Evolutionary conservation across 2,797 vertebrate species (phyloP).

Genomic region (Leptatherina wallacei): DNA sequence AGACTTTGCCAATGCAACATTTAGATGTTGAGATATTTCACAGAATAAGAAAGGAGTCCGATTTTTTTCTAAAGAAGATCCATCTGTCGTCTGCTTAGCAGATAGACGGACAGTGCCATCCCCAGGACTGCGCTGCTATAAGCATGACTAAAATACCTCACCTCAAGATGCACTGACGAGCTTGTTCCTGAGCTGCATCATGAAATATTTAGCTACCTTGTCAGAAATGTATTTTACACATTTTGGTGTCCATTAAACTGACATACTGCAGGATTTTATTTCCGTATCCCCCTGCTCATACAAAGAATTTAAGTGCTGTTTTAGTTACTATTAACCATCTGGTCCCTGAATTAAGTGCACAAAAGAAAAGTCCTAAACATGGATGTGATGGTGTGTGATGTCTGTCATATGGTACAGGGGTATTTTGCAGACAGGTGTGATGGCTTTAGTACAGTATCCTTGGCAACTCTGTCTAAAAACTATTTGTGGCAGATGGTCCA

Average conservation of each 20-base stretch:
- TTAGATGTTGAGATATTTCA: not conserved
- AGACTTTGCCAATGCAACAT: not conserved
- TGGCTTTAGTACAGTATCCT: slow-evolving; percentile 34
- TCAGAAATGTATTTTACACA: not conserved
- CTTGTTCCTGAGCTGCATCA: not conserved
- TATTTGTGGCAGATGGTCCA: slow-evolving; percentile 26
- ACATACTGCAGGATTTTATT: not conserved
- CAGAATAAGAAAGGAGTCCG: not conserved
- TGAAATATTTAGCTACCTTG: not conserved
- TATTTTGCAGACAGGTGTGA: slow-evolving; percentile 36
- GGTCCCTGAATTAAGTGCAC: not conserved
- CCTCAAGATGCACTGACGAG: not conserved
- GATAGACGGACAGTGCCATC: not conserved
- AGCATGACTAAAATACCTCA: not conserved
- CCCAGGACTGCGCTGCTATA: not conserved
- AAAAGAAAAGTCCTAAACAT: not conserved
- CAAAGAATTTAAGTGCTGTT: not conserved
- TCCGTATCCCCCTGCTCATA: not conserved
- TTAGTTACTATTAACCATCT: not conserved
- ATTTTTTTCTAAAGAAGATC: not conserved
- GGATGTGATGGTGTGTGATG: not conserved
- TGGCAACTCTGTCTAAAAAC: slow-evolving; percentile 30
- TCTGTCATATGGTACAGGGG: slow-evolving; percentile 5
- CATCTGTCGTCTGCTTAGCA: not conserved
- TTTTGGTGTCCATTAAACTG: not conserved